Conservation (phyloP, 2,888 invertebrate genomes). For the Euplexia lucipara region DNA sequence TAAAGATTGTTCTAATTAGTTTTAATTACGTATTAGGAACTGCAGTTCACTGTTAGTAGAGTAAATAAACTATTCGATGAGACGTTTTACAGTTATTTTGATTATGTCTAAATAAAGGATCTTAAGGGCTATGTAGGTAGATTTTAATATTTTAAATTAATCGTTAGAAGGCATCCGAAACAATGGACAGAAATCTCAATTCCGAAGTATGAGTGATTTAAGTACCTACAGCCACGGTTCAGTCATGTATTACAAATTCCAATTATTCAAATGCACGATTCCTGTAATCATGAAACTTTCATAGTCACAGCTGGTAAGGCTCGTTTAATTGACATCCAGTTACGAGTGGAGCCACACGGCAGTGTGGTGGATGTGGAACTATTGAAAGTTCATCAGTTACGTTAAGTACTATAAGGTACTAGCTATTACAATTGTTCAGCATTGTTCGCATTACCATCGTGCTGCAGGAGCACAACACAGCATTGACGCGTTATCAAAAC, state of each 20-base stretch:
- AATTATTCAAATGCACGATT: constrained; percentile 79
- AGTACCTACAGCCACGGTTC: constrained; percentile 79
- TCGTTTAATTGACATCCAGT: constrained; percentile 87
- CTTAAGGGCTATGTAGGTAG: constrained; percentile 72
- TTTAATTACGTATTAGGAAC: constrained; percentile 88
- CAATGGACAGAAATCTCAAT: constrained; percentile 81
- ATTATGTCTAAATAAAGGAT: constrained; percentile 65
- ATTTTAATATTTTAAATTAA: constrained; percentile 64
- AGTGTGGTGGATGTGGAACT: constrained; percentile 75
- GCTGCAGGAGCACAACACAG: constrained; percentile 64
- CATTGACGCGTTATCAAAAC: constrained; percentile 67
- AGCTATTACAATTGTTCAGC: constrained; percentile 67
- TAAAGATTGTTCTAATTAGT: constrained; percentile 78
- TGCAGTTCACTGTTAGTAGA: constrained; percentile 83
- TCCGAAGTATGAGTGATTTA: constrained; percentile 79
- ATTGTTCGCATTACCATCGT: constrained; percentile 60
- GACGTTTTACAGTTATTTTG: constrained; percentile 65
- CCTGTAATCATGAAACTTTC: constrained; percentile 78
- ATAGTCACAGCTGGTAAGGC: constrained; percentile 85
- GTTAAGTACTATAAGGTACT: constrained; percentile 82
- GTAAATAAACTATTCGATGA: constrained; percentile 79
- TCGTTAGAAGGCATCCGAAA: constrained; percentile 78
- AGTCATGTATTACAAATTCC: constrained; percentile 80
- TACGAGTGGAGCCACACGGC: constrained; percentile 70
- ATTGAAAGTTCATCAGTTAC: constrained; percentile 79